Evolutionary conservation across 2,797 vertebrate species (phyloP).

Genomic region (Natrix natrix): DNA sequence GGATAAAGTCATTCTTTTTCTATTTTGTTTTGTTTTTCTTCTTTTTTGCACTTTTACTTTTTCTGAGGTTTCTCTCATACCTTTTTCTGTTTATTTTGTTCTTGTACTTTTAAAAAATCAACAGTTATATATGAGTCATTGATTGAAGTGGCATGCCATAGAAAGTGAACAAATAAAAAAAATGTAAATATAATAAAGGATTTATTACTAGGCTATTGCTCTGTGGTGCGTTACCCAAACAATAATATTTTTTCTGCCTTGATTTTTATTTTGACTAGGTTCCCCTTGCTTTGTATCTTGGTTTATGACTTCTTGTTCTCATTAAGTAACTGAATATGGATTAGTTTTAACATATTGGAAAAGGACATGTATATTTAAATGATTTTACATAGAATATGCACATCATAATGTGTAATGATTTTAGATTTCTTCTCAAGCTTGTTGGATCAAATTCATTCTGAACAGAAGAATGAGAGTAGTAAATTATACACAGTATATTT

Average conservation of each 20-base stretch:
- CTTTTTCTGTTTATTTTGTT: no score
- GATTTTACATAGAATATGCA: neutral
- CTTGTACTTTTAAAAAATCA: no score
- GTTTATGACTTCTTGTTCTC: neutral
- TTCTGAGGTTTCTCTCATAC: no score
- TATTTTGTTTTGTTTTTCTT: no score
- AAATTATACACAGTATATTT: neutral
- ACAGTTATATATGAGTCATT: no score
- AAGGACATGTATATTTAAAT: neutral
- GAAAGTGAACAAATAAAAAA: no score
- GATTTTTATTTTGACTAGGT: neutral
- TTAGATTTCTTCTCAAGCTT: neutral
- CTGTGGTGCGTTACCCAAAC: neutral
- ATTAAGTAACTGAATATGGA: neutral
- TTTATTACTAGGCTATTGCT: neutral
- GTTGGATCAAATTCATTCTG: neutral
- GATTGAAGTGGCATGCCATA: no score
- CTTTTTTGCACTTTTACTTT: no score
- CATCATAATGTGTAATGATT: neutral
- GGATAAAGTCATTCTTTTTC: no score
- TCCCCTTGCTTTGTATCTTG: neutral
- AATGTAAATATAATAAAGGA: neutral
- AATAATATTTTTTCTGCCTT: neutral
- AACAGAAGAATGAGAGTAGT: neutral
- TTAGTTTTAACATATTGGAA: neutral